Percentiles rank a stretch among this genome's conserved stretches.
Evolutionary conservation across 2,888 invertebrate genomes (phyloP).

Genomic region (Nephrotoma appendiculata): DNA sequence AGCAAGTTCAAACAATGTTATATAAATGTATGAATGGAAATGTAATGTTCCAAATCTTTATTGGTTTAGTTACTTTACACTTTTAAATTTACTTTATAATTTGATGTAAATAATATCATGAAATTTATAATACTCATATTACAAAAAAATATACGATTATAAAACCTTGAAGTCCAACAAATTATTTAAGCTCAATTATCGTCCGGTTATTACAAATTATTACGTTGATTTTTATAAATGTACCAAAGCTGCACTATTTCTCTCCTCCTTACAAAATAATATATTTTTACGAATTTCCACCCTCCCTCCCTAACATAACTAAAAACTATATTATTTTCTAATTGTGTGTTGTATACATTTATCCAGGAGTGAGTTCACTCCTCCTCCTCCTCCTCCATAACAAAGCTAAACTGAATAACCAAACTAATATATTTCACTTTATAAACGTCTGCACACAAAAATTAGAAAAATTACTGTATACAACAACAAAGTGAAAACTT

Average conservation of each 20-base stretch:
- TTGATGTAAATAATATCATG: no score
- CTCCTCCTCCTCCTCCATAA: not conserved
- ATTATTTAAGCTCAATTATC: not conserved
- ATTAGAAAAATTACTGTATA: not conserved
- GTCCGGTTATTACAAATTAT: not conserved
- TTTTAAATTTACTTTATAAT: no score
- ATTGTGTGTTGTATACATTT: not conserved
- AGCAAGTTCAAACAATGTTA: no score
- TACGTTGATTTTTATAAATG: not conserved
- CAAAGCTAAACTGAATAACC: not conserved
- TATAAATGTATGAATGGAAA: no score
- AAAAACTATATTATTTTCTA: not conserved
- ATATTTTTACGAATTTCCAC: not conserved
- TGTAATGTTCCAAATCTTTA: no score
- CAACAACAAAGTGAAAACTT: not conserved
- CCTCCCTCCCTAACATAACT: not conserved
- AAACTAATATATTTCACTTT: not conserved
- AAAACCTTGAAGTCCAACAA: not conserved
- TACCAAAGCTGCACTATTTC: not conserved
- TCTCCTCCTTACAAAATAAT: not conserved
- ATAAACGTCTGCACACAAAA: not conserved
- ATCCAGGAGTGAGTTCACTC: not conserved
- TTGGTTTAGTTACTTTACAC: no score
- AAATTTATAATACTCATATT: no score
- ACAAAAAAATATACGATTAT: no score